Base-by-base conservation (phyloP, 1,140 invertebrate species). In the Argopecten irradians region DNA sequence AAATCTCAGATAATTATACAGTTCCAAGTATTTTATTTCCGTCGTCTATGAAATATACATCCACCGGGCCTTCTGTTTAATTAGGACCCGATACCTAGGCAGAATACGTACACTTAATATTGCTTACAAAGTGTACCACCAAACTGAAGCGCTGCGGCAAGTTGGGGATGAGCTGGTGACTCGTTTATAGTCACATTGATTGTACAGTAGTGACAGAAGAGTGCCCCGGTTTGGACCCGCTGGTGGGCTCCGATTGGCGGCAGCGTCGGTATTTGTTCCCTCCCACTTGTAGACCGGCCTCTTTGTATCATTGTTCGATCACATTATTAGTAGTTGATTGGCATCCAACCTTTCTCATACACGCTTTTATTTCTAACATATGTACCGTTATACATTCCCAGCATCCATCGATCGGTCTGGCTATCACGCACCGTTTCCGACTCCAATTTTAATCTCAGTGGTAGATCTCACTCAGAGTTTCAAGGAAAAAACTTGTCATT, bases 401-500 rank as follows among this genome's bases (percentile, higher is more conserved):
- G n/a, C 55, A 71, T 55, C 43, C 43, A 55, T 71, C 55, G 55
- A 71, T 71, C 55, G 55, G 55, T 71, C 55, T 16, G 55, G 55
- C 55, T 71, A 71, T 71, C 55, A 71, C 55, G 55, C 55, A 28
- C n/a, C 55, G 55, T 71, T 71, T 71, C 55, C 55, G 55, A 71
- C 55, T 71, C 55, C 55, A 71, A 71, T 71, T 71, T 71, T 71
- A 71, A 71, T 71, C 55, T 71, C 55, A 71, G 55, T 71, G 55
- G 55, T n/a, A 71, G 55, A 71, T 71, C 55, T 71, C 55, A 71
- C 55, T 71, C 55, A 28, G 55, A 71, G 8, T 71, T 71, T 71
- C 55, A 71, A 71, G 55, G 55, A 71, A 71, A 71, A 71, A 71
- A 71, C 55, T 71, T 71, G 55, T 71, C 55, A 28, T 71, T 71